These are phyloP conservation scores for Leucoraja ocellata DNA, from an alignment of 2,797 vertebrate species.

Conservation along the genomic window DNA sequence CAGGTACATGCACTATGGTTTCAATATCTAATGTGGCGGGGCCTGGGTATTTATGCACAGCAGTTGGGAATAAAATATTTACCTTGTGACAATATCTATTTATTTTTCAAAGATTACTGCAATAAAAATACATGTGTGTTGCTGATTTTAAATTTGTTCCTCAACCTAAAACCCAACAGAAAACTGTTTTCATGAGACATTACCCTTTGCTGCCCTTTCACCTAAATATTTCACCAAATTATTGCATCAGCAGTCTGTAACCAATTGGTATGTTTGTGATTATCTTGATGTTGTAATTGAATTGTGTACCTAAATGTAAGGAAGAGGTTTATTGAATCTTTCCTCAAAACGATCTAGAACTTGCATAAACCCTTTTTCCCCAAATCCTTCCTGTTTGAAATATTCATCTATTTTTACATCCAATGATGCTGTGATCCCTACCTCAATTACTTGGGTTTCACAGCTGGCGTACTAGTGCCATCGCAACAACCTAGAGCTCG, in stretches of 20 bases:
- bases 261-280: neutral
- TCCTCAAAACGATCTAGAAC: neutral
- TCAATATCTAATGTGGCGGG: neutral
- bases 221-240: neutral
- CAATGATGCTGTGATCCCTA: neutral
- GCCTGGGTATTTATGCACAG: neutral
- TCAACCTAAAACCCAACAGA: neutral
- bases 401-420: neutral
- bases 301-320: neutral
- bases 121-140: neutral
- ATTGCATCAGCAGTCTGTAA: neutral
- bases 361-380: neutral
- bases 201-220: neutral
- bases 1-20: slow-evolving; percentile 59
- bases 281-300: neutral
- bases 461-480: no score
- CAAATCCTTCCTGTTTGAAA: neutral
- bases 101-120: neutral
- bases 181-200: neutral
- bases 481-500: no score
- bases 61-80: neutral
- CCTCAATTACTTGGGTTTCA: no score
- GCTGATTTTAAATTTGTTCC: neutral
- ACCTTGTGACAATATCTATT: neutral
- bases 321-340: neutral